Evolutionary conservation across 2,113 vertebrate species (phyloP).

Genomic region (Glareola pratincola): DNA sequence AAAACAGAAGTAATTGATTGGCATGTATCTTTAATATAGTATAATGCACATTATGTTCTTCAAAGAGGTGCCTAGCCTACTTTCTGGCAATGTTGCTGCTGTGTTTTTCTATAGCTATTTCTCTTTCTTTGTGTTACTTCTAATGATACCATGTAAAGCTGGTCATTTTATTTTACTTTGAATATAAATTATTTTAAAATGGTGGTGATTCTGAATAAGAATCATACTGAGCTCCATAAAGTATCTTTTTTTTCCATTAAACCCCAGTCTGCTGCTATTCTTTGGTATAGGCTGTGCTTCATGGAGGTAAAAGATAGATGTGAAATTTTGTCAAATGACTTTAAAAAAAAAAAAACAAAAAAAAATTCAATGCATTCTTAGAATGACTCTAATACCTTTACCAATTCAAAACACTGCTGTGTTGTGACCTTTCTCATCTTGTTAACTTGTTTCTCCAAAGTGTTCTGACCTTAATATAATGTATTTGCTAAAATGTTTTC

Average conservation of each 20-base stretch:
- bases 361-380: not conserved
- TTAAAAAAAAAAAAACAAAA: not conserved
- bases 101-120: constrained; percentile 33
- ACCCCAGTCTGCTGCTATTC: not conserved
- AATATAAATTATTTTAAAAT: constrained; percentile 11
- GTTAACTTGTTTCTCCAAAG: constrained; percentile 1
- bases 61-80: not conserved
- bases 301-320: not conserved
- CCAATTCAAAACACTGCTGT: not conserved
- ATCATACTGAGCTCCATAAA: not conserved
- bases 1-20: not conserved
- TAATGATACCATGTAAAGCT: not conserved
- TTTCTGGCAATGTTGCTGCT: not conserved
- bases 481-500: not conserved
- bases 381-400: not conserved
- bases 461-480: not conserved
- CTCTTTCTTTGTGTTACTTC: constrained; percentile 22
- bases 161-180: not conserved
- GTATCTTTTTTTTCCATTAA: not conserved
- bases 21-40: not conserved
- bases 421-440: constrained; percentile 10
- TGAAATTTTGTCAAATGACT: not conserved
- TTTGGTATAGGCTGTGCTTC: not conserved
- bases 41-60: not conserved
- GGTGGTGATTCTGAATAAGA: not conserved